A percentile compares a stretch with the other conserved stretches of the same genome.
These are phyloP conservation scores for Phortica magna DNA, from an alignment of 2,888 invertebrate species.

Conservation along the genomic window DNA sequence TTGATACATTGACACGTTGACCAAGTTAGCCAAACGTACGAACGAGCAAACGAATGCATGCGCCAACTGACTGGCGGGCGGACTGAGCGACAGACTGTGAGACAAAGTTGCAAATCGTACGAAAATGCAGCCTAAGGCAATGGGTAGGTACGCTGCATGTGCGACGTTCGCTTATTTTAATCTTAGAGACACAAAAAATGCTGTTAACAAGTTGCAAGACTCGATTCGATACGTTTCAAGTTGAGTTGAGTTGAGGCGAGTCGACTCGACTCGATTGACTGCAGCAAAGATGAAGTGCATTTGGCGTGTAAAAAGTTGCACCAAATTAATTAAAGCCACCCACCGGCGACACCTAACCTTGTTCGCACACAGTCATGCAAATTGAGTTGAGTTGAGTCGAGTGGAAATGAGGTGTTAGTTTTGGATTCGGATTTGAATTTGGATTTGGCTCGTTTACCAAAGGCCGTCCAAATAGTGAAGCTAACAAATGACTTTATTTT, in stretches of 20 bases:
- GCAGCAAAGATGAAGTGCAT: conserved; percentile 26
- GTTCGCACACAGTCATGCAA: conserved; percentile 12
- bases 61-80: conserved; percentile 32
- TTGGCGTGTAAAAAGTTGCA: conserved; percentile 61
- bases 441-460: background rate
- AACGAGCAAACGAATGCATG: background rate
- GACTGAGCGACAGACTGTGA: background rate
- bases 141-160: conserved; percentile 15
- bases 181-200: conserved; percentile 3
- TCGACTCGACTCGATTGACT: background rate
- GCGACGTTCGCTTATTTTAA: background rate
- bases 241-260: background rate
- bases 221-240: too few relatives aligned
- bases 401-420: background rate
- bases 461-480: conserved; percentile 8
- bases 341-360: conserved; percentile 47
- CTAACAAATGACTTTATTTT: conserved; percentile 33
- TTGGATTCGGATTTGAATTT: too few relatives aligned
- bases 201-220: conserved; percentile 26
- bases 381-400: background rate
- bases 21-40: conserved; percentile 53
- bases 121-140: conserved; percentile 5
- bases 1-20: conserved; percentile 68
- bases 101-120: conserved; percentile 1
- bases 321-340: conserved; percentile 71